Evolutionary conservation across 2,797 vertebrate genomes (phyloP), one percentile per base, ranked within the genome.

Genomic region (Oceanodroma leucorhoa): DNA sequence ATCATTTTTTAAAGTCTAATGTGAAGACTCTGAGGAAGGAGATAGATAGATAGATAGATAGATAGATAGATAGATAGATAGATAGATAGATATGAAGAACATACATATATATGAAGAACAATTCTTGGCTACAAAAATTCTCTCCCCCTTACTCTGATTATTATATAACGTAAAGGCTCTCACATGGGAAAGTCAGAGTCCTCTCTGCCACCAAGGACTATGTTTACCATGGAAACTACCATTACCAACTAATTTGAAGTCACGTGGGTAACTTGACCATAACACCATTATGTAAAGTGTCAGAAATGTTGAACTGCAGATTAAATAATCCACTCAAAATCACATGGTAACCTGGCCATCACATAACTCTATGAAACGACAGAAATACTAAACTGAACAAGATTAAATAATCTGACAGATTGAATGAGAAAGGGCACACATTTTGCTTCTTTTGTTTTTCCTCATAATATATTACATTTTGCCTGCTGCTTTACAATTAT

Each of bases 31-130:
- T 26, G 41, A 73, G 24, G 34, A 54, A 90, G 14, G 29, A 53
- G 4, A 27, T 14, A 27, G 23, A 50, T 13, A 41, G 41, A 41
- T n/a, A n/a, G n/a, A n/a, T n/a, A n/a, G n/a, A n/a, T n/a, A n/a
- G n/a, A n/a, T n/a, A n/a, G n/a, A n/a, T n/a, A n/a, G n/a, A n/a
- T n/a, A n/a, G n/a, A n/a, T n/a, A n/a, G n/a, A n/a, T n/a, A n/a
- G n/a, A n/a, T n/a, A n/a, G n/a, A n/a, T 16, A 41, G 16, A 41
- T 3, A 41, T 17, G 41, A 41, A 41, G 41, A 41, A 41, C 41
- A 48, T 1, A 32, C 3, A 50, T 1, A 14, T 4, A 18, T 0
- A 32, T 1, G 15, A 75, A 62, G 30, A 76, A 30, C 9, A 54
- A 45, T 55, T 70, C 4, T 62, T 43, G 30, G 8, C 22, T 64